Conservation (phyloP, 2,113 vertebrate genomes). For the Gallinago media region DNA sequence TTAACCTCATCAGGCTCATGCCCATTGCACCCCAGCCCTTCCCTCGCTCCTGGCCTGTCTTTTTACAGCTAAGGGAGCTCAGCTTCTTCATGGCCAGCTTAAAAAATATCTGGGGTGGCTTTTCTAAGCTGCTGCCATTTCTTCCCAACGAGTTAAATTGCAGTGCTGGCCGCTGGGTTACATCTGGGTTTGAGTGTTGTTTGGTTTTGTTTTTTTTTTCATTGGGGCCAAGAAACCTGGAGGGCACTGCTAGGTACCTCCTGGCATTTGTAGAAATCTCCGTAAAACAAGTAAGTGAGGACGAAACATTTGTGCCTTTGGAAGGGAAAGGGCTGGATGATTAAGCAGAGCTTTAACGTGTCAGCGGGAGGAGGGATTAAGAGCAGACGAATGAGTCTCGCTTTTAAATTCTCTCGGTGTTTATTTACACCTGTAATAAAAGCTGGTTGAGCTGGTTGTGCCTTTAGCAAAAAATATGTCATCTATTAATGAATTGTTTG, state of each 20-base stretch:
- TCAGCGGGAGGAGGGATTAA: neutral
- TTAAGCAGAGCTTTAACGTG: neutral
- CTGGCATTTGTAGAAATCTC: neutral
- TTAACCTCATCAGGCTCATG: neutral
- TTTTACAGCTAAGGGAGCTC: neutral
- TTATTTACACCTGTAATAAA: constrained; percentile 61
- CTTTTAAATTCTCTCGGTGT: neutral
- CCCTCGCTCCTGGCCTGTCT: neutral
- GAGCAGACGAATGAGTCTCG: neutral
- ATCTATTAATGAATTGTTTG: constrained; percentile 61
- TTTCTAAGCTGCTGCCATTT: neutral
- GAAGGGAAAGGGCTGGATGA: neutral
- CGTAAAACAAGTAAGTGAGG: neutral
- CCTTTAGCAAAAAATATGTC: constrained; percentile 60
- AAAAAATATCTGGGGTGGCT: neutral
- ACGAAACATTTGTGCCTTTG: neutral
- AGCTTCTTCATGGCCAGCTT: accelerated
- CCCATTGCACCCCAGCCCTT: neutral
- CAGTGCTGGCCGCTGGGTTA: neutral
- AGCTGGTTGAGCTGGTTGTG: constrained; percentile 49
- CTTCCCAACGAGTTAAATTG: neutral
- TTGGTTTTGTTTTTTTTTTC: neutral
- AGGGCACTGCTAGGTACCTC: neutral
- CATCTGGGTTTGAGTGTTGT: neutral
- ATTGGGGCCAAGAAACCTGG: neutral